Base-by-base conservation (phyloP, 2,888 invertebrate genomes). In the Orchesellides sinensis region DNA sequence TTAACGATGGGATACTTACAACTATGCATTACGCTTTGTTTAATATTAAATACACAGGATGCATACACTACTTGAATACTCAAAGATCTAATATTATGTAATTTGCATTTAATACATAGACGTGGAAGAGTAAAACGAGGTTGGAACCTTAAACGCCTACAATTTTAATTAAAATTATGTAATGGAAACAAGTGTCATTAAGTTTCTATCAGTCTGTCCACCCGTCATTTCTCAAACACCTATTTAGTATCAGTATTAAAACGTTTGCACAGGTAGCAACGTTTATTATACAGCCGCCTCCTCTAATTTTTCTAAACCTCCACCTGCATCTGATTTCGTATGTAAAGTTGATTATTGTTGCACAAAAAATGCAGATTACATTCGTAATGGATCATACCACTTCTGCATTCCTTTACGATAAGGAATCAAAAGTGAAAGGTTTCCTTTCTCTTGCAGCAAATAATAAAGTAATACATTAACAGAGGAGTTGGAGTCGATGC, bases 381-480 rank as follows among this genome's bases (percentile, higher is more conserved):
- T 52, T 21, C 8, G n/a, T 12, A 17, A 6, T 19, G 21, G 52
- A 2, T 21, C 19, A 19, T 17, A 17, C 52, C 23, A 21, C 19
- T 6, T 52, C n/a, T 47, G n/a, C 47, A 10, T 47, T 47, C n/a
- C 6, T 52, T 52, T 52, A 5, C 21, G 52, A 52, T 52, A 52
- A 52, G 52, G 40, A 40, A 14, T 40, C 40, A 14, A 59, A 59
- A 59, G 59, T 59, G 59, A 59, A 59, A 59, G 59, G 59, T 56
- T 27, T 29, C 32, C n/a, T 17, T 59, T 49, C n/a, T n/a, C 19
- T 49, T 17, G 59, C 1, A 29, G 59, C 59, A 59, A 14, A 2
- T n/a, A n/a, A 4, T 19, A 59, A 23, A 4, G 17, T 25, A 6
- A 54, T 23, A 21, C 19, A 47, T n/a, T 6, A 3, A 56, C 10